Percentiles rank a stretch among this genome's conserved stretches.
These are phyloP conservation scores for Morone saxatilis DNA, from an alignment of 2,113 vertebrate species.

Conservation along the genomic window DNA sequence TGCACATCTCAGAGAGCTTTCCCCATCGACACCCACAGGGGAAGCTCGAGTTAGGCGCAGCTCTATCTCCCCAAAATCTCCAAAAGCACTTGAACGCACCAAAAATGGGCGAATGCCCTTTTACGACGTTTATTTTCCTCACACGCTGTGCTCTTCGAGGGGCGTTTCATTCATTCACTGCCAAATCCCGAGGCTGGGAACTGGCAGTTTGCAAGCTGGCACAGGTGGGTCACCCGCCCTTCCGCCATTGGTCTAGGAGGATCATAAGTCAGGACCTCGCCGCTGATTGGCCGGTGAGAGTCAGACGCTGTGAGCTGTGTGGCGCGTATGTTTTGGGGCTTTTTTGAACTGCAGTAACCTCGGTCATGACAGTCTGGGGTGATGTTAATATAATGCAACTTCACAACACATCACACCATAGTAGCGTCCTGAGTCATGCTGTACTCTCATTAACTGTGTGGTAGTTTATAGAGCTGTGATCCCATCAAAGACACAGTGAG, in stretches of 20 bases:
- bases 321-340: constrained; percentile 12
- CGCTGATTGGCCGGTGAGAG: constrained; percentile 59
- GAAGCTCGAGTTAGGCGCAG: too few species aligned
- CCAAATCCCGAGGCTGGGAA: not conserved
- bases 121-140: too few species aligned
- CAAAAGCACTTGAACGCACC: not conserved
- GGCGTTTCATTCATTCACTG: not conserved
- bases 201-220: constrained; percentile 7
- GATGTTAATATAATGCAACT: constrained; percentile 38
- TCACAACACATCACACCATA: constrained; percentile 57
- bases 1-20: not conserved
- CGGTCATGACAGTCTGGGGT: constrained; percentile 26
- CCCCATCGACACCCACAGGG: not conserved
- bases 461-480: too few species aligned
- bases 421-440: constrained; percentile 23
- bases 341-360: constrained; percentile 72
- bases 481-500: not conserved
- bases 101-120: not conserved
- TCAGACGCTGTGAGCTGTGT: constrained; percentile 60
- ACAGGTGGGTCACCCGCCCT: constrained; percentile 25
- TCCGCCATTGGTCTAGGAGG: constrained; percentile 50
- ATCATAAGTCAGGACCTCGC: constrained; percentile 58
- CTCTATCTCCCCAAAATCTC: not conserved
- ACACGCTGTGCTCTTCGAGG: not conserved
- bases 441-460: not conserved